Evolutionary conservation across 2,888 invertebrate genomes (phyloP), one percentile per base, ranked within the genome.

Genomic region (Sinodicranocentrus sp.): DNA sequence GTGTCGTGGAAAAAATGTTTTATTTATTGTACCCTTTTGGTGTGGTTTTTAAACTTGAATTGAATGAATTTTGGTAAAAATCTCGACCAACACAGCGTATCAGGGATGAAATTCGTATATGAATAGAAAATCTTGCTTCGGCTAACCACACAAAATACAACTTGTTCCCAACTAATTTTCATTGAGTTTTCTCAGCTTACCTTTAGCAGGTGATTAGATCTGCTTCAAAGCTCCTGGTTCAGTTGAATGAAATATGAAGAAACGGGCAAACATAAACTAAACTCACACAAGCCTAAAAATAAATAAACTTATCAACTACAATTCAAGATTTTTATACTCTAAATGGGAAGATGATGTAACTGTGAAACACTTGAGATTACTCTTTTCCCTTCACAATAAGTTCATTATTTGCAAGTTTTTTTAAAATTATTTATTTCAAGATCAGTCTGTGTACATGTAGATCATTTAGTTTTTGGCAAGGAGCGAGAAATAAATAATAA

Each of bases 161-260:
- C n/a, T 48, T 48, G 48, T 48, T 48, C n/a, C n/a, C n/a, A n/a
- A n/a, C n/a, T n/a, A n/a, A n/a, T n/a, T 48, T 48, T n/a, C 17
- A 48, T 17, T 3, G 15, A n/a, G 15, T 10, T 3, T 15, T 57
- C 23, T 57, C 15, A n/a, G 23, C 82, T 82, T 82, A 82, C 82
- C 82, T 75, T 82, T 82, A 52, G 82, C 82, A 82, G 82, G 82
- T 82, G 82, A 75, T 82, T 82, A 82, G 82, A 75, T 82, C 73
- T 75, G 75, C 82, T 82, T 75, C 82, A 82, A 82, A 82, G 82
- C 82, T 82, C 82, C 52, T 67, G 67, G 48, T 48, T 17, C 48
- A 63, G 23, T 43, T 65, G 13, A 57, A 39, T 8, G 21, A 48
- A 48, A 48, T 48, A 48, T n/a, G 48, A 48, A 48, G 33, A 57